A percentile compares a stretch with the other conserved stretches of the same genome.
phyloP scores from a whole-genome alignment of 2,888 invertebrate species.

The Lepidocyrtinus sp. region DNA sequence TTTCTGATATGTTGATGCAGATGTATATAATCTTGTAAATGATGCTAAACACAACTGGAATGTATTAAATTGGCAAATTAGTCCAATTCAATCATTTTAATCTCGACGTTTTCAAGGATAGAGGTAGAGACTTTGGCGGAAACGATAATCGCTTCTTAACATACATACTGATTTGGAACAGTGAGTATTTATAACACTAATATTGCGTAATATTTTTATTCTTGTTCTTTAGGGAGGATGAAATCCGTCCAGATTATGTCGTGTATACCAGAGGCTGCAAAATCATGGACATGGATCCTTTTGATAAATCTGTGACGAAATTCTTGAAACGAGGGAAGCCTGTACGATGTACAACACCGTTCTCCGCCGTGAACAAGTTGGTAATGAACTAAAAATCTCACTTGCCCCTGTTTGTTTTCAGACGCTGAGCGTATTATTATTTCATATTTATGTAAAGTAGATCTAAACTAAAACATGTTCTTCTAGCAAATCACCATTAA shows the following conservation, averaged over 20 bases:
- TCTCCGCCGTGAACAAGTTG: not conserved
- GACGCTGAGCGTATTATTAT: not conserved
- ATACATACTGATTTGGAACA: too few relatives aligned
- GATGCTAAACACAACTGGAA: too few relatives aligned
- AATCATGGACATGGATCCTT: constrained; percentile 66
- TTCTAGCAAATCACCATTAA: constrained; percentile 42
- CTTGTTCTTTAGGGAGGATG: too few relatives aligned
- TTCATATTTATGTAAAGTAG: not conserved
- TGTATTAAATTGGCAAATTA: too few relatives aligned
- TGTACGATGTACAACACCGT: constrained; percentile 36
- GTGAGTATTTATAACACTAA: too few relatives aligned
- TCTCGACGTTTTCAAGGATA: too few relatives aligned
- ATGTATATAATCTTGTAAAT: too few relatives aligned
- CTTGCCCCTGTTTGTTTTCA: not conserved
- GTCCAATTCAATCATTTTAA: too few relatives aligned
- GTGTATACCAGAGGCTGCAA: constrained; percentile 62
- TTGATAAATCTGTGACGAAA: constrained; percentile 57
- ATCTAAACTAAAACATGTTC: not conserved
- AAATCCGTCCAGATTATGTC: constrained; percentile 50
- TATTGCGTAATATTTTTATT: too few relatives aligned
- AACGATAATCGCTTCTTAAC: too few relatives aligned
- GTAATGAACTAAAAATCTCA: constrained; percentile 2
- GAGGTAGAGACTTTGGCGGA: too few relatives aligned
- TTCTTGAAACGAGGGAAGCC: constrained; percentile 47
- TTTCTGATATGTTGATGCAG: too few relatives aligned